Percentiles rank a stretch among this genome's conserved stretches.
Evolutionary conservation across 2,888 invertebrate species (phyloP).

Genomic region (Andrena chrysosceles): DNA sequence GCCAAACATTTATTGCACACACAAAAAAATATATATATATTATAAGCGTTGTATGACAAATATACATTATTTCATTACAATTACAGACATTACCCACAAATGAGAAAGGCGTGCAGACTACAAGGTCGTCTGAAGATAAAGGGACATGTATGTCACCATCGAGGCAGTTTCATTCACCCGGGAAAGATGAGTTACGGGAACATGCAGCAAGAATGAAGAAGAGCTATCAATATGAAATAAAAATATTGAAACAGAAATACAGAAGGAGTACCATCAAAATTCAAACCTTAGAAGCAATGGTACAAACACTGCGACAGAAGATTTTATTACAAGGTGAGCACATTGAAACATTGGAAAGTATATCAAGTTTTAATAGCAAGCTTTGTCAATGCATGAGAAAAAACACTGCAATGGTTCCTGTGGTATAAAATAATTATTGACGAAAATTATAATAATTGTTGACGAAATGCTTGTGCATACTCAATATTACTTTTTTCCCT

Average conservation of each 20-base stretch:
- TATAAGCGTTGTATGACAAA: not conserved
- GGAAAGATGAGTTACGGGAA: not conserved
- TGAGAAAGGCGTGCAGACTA: not conserved
- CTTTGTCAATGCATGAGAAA: not conserved
- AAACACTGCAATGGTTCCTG: not conserved
- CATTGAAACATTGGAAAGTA: not conserved
- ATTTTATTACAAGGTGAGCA: not conserved
- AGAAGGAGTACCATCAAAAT: not conserved
- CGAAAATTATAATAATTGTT: too few relatives aligned
- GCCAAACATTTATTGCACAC: too few relatives aligned
- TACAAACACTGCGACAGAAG: not conserved
- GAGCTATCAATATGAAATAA: not conserved
- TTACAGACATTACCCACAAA: not conserved
- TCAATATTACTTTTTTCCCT: too few relatives aligned
- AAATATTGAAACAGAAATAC: not conserved
- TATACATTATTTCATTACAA: not conserved
- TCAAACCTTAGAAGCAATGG: not conserved
- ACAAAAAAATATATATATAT: not conserved
- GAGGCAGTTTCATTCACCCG: not conserved
- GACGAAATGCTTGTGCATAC: too few relatives aligned
- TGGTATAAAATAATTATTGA: too few relatives aligned
- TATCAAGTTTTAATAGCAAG: not conserved
- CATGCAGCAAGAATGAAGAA: not conserved
- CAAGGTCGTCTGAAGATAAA: not conserved
- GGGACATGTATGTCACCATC: not conserved